Base-by-base conservation (phyloP, 2,797 vertebrate genomes). In the Selene dorsalis region DNA sequence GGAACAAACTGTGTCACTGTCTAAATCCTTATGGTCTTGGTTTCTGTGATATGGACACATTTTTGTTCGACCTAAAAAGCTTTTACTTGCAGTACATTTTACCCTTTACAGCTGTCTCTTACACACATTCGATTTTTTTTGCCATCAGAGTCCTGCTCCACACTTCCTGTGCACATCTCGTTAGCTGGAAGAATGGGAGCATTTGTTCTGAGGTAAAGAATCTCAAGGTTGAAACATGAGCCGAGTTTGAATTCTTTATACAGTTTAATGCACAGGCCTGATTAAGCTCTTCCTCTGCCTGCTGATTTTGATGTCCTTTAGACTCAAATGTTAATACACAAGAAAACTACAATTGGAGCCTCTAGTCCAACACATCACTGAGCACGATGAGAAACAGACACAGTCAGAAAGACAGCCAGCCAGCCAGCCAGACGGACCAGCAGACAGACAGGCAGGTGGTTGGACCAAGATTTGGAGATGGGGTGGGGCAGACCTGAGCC, bases 371-470 rank as follows among this genome's bases (percentile, higher is more conserved):
- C n/a, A 26, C 73, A 81, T 26, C 24, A 4, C 10, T 48, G 48
- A 10, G 47, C 11, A 13, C n/a, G 14, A 77, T 26, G 32, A 56
- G 26, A 39, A 50, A 73, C 47, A 61, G 69, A 86, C 20, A 39
- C 14, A 77, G 58, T 11, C 13, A 53, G 52, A 48, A 22, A 53
- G 63, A 59, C 35, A 63, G 57, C 11, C 66, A 77, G 30, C 30
- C 30, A 32, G 85, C 8, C 41, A 52, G 80, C 57, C 87, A 82
- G 83, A 74, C 48, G 52, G 75, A 70, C 12, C 64, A 66, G 50
- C 75, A 85, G 86, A 86, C 84, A 82, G 80, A 79, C 84, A 70
- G 85, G 45, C 85, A 84, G 85, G 77, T 76, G 73, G 89, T 71
- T 69, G 68, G 75, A 64, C 71, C 62, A 58, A 80, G 68, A 81